Conservation (phyloP, 2,113 vertebrate species). For the Bubo scandiacus region DNA sequence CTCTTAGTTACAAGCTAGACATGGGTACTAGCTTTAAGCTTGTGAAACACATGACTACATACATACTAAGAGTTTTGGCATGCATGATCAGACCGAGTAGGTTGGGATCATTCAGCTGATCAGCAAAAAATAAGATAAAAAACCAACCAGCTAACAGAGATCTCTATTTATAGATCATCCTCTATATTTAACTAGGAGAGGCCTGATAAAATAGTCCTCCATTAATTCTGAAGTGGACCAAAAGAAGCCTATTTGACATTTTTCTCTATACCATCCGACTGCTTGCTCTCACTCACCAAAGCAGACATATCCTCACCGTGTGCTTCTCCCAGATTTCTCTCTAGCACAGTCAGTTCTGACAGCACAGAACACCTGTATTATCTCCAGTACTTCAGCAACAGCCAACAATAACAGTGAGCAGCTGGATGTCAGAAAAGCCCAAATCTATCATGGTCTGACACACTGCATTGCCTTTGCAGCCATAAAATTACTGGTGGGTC, state of each 20-base stretch:
- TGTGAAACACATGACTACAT: not conserved
- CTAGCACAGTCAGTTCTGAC: not conserved
- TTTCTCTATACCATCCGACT: not conserved
- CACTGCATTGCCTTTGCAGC: not conserved
- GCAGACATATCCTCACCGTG: accelerated
- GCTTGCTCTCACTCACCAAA: not conserved
- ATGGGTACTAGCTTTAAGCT: not conserved
- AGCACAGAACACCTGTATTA: not conserved
- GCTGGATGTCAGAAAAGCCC: constrained; percentile 30
- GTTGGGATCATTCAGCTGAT: not conserved
- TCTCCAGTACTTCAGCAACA: constrained; percentile 1
- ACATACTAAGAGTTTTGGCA: not conserved
- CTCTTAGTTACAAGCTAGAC: not conserved
- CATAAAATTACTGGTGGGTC: not conserved
- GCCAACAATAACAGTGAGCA: constrained; percentile 33
- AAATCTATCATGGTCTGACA: not conserved
- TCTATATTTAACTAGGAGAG: not conserved
- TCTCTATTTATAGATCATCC: not conserved
- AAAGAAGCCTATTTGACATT: not conserved
- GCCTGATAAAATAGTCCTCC: not conserved
- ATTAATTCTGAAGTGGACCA: not conserved
- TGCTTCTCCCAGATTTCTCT: not conserved
- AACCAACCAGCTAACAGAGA: not conserved
- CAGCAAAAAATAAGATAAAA: not conserved
- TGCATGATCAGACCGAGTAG: not conserved